These are phyloP conservation scores for Scomber colias DNA, from an alignment of 2,113 vertebrate species.

Conservation along the genomic window DNA sequence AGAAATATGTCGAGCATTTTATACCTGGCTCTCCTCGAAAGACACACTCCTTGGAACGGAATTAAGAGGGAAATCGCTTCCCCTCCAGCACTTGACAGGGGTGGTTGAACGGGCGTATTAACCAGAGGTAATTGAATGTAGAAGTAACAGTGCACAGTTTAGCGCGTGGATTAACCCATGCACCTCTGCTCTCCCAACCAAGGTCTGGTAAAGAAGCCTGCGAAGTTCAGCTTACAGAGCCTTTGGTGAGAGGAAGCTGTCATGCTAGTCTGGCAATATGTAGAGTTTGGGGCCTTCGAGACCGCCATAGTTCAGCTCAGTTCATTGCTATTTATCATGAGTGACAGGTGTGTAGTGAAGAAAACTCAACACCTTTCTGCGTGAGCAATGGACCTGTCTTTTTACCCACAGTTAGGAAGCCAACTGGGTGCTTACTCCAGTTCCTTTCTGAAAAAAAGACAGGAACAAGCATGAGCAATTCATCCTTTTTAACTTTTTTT, in stretches of 20 bases:
- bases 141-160: constrained; percentile 66
- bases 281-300: constrained; percentile 56
- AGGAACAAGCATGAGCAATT: constrained; percentile 32
- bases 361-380: constrained; percentile 61
- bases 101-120: constrained; percentile 72
- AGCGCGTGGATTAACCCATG: constrained; percentile 64
- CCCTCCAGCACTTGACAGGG: constrained; percentile 50
- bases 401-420: constrained; percentile 61
- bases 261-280: constrained; percentile 41
- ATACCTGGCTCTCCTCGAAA: constrained; percentile 48
- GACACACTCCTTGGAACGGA: constrained; percentile 55
- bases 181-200: constrained; percentile 49
- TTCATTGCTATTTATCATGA: constrained; percentile 73
- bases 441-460: constrained; percentile 48
- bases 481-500: constrained; percentile 8
- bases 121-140: constrained; percentile 80
- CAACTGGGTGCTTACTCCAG: constrained; percentile 52
- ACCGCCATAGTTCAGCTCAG: constrained; percentile 46
- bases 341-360: constrained; percentile 50
- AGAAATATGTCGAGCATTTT: constrained; percentile 54
- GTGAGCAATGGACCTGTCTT: constrained; percentile 72
- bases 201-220: constrained; percentile 5
- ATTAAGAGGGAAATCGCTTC: constrained; percentile 67
- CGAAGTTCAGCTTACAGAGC: neutral
- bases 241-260: neutral